phyloP scores from a whole-genome alignment of 2,797 vertebrate genomes.

The Tokudaia tokunoshimensis region DNA sequence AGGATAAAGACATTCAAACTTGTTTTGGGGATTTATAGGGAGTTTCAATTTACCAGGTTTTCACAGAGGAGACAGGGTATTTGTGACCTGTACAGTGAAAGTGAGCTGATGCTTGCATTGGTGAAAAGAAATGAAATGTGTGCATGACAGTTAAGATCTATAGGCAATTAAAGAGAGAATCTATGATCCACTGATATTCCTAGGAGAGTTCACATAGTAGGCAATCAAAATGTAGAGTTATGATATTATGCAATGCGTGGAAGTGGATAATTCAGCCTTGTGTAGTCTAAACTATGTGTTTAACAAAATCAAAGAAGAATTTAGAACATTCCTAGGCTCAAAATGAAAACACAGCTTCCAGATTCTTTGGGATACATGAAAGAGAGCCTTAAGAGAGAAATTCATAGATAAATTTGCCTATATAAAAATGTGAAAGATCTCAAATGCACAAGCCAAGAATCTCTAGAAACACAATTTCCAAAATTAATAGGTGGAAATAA shows the following conservation, averaged over 20 bases:
- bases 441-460: background rate
- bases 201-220: background rate
- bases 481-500: background rate
- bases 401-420: background rate
- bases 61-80: background rate
- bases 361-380: background rate
- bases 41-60: background rate
- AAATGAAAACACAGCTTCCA: background rate
- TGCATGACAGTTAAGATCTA: background rate
- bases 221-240: background rate
- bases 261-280: no score
- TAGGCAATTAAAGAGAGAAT: background rate
- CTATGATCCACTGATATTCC: background rate
- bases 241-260: background rate
- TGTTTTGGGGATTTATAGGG: background rate
- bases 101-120: constrained; percentile 18
- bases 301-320: background rate
- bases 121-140: background rate
- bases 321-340: background rate
- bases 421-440: background rate
- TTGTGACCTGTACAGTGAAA: background rate
- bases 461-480: background rate
- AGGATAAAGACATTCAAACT: background rate
- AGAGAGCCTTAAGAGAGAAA: background rate
- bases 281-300: background rate